phyloP scores from a whole-genome alignment of 2,113 vertebrate species.

The Phasianus colchicus region DNA sequence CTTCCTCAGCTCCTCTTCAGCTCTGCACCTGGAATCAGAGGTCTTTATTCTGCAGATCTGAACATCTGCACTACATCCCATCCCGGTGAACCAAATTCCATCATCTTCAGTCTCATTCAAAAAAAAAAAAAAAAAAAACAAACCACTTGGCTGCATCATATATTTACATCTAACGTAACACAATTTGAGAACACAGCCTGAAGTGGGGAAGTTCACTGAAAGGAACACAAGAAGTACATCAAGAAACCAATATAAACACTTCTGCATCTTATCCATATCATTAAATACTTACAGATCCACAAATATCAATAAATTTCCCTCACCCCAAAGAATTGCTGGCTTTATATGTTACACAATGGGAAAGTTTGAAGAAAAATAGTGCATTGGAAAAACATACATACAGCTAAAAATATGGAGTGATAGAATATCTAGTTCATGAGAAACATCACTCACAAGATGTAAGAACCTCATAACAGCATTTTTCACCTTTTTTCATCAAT shows the following conservation, averaged over 20 bases:
- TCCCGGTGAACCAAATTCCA: background rate
- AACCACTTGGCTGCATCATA: background rate
- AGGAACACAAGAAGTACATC: background rate
- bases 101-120: background rate
- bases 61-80: background rate
- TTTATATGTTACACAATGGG: background rate
- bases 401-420: background rate
- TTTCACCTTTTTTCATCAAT: background rate
- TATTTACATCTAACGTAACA: background rate
- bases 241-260: background rate
- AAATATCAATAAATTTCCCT: background rate
- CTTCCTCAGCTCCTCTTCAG: background rate
- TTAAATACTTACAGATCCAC: background rate
- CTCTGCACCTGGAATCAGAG: background rate
- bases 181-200: background rate
- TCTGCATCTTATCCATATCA: background rate
- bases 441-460: background rate
- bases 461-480: background rate
- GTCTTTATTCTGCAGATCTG: background rate
- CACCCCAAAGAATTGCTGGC: background rate
- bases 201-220: background rate
- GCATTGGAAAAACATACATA: background rate
- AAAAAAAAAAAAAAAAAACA: background rate
- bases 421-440: background rate
- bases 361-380: background rate